Evolutionary conservation across 1,140 invertebrate genomes (phyloP).

Genomic region (Eurosta solidaginis): DNA sequence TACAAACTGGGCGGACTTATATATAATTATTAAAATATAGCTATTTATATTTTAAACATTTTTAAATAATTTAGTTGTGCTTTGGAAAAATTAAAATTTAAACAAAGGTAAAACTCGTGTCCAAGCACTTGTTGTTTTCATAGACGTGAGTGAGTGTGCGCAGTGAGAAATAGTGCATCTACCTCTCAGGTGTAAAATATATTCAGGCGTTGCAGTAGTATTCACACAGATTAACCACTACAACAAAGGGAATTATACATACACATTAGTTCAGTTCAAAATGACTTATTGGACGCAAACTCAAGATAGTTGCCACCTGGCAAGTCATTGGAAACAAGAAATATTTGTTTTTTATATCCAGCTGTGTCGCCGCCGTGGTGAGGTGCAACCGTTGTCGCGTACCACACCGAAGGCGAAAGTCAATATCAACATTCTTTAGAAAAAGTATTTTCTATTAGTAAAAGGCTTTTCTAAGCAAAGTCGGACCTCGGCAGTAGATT

Average conservation of each 20-base stretch:
- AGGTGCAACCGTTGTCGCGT: too few relatives aligned
- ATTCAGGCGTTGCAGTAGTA: neutral
- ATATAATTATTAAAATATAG: too few relatives aligned
- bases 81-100: too few relatives aligned
- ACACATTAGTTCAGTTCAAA: neutral
- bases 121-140: neutral
- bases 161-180: neutral
- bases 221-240: conserved; percentile 12
- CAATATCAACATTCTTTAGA: too few relatives aligned
- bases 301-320: neutral
- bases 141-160: neutral
- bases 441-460: too few relatives aligned
- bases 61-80: too few relatives aligned
- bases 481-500: too few relatives aligned
- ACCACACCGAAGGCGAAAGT: too few relatives aligned
- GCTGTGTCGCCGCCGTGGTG: too few relatives aligned
- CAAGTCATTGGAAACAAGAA: neutral
- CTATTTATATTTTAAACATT: neutral
- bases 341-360: neutral
- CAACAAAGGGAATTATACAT: neutral
- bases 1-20: neutral
- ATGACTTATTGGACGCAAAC: neutral
- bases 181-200: neutral
- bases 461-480: too few relatives aligned
- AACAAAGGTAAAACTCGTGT: neutral